These are phyloP conservation scores for Geophilus truncorum DNA, from an alignment of 2,888 invertebrate species.

Conservation along the genomic window DNA sequence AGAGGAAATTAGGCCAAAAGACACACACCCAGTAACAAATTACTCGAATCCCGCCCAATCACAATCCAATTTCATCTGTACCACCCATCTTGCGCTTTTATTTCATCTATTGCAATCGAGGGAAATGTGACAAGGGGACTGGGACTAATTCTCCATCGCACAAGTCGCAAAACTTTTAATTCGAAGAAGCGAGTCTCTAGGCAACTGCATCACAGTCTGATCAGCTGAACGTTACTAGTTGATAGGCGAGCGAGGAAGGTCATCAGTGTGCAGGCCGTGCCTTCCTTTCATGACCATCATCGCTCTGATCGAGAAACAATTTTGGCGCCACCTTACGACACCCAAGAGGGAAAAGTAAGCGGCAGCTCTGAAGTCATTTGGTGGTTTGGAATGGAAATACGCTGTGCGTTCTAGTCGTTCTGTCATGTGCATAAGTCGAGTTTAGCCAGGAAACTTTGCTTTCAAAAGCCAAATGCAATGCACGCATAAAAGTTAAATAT, in stretches of 20 bases:
- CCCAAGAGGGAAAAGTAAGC: not conserved
- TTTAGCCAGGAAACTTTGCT: conserved; percentile 2
- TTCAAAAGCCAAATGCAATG: conserved; percentile 14
- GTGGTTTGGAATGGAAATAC: conserved; percentile 13
- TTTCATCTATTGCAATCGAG: conserved; percentile 1
- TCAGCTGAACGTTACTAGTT: conserved; percentile 2
- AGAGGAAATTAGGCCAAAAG: not conserved
- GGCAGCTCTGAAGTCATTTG: conserved; percentile 11
- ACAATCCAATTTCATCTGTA: not conserved
- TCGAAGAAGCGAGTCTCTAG: not conserved
- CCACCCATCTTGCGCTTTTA: not conserved
- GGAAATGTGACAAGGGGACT: not conserved
- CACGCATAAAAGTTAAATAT: conserved; percentile 16
- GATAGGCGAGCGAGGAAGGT: conserved; percentile 1
- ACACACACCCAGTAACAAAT: not conserved
- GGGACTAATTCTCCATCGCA: conserved; percentile 1
- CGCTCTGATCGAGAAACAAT: conserved; percentile 20
- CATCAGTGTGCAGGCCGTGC: conserved; percentile 12
- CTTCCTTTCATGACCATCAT: conserved; percentile 16
- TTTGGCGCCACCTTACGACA: conserved; percentile 20
- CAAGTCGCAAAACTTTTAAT: conserved; percentile 16
- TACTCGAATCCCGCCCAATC: conserved; percentile 2
- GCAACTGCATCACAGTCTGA: not conserved
- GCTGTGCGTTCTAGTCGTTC: conserved; percentile 3
- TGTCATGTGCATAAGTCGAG: conserved; percentile 16